phyloP scores from a whole-genome alignment of 64 coral and sea anemone genomes.

The Trachythela sp. region DNA sequence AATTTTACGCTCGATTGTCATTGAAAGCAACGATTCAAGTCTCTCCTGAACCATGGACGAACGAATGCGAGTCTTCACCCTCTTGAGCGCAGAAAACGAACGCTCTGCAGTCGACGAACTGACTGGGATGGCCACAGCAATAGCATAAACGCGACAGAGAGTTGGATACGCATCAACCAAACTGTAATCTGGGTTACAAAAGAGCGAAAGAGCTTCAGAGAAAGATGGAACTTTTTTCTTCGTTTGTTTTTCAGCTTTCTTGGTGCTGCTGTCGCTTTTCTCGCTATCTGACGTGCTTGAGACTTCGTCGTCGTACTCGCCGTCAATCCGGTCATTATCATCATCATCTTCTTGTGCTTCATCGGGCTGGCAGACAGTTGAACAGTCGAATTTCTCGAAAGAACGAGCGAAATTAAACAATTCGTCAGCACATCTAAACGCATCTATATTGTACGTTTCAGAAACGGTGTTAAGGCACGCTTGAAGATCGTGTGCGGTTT shows the following conservation, averaged over 20 bases:
- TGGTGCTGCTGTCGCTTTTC: not conserved
- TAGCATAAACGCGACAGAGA: not conserved
- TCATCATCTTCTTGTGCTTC: no score
- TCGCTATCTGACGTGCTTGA: not conserved
- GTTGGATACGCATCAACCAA: conserved; percentile 14
- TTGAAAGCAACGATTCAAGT: not conserved
- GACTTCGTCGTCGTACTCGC: not conserved
- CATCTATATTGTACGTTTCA: not conserved
- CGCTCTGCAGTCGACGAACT: not conserved
- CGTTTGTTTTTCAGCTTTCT: not conserved
- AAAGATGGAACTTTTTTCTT: not conserved
- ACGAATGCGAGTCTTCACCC: not conserved
- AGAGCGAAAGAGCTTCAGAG: not conserved
- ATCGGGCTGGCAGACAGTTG: not conserved
- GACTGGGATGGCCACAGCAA: not conserved
- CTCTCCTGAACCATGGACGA: conserved; percentile 4
- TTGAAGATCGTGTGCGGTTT: not conserved
- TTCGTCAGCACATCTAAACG: not conserved
- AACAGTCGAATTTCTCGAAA: not conserved
- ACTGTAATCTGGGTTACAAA: not conserved
- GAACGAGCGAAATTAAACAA: not conserved
- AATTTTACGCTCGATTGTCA: conserved; percentile 6
- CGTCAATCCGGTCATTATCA: not conserved
- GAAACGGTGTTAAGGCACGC: not conserved
- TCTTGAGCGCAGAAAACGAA: conserved; percentile 20